Evolutionary conservation across 2,797 vertebrate species (phyloP).

Genomic region (Phoxinus dragarum): DNA sequence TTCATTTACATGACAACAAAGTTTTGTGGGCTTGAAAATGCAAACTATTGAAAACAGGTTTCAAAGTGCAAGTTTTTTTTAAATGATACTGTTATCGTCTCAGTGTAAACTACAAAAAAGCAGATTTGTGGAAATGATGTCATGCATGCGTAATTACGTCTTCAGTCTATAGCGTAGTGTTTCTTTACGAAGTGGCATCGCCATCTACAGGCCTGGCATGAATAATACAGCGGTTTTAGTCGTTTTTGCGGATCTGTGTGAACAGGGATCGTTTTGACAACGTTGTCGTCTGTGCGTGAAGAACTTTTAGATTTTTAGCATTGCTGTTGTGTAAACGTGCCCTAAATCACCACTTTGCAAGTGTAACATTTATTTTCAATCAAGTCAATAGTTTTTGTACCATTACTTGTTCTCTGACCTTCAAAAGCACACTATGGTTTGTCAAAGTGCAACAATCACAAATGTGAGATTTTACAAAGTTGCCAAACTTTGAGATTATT

Average conservation of each 20-base stretch:
- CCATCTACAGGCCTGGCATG: no score
- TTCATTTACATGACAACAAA: not conserved
- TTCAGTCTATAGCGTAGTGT: no score
- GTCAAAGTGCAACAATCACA: conserved; percentile 17
- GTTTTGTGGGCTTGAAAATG: not conserved
- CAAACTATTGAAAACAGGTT: not conserved
- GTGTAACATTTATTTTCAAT: not conserved
- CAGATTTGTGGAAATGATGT: not conserved
- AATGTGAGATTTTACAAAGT: not conserved
- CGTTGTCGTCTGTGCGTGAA: no score
- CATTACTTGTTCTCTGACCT: conserved; percentile 10
- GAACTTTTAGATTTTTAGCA: not conserved
- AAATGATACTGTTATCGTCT: no score
- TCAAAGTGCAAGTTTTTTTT: no score
- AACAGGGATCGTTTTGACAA: no score
- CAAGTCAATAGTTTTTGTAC: not conserved
- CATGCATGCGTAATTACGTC: not conserved
- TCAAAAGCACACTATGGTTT: not conserved
- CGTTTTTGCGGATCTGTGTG: no score
- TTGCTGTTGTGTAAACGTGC: not conserved
- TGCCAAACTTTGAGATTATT: not conserved
- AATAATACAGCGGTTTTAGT: no score
- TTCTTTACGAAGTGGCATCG: no score
- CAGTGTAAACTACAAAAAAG: not conserved
- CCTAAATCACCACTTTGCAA: not conserved